phyloP scores from a whole-genome alignment of 1,140 invertebrate genomes.

The Pteromalus puparum region DNA sequence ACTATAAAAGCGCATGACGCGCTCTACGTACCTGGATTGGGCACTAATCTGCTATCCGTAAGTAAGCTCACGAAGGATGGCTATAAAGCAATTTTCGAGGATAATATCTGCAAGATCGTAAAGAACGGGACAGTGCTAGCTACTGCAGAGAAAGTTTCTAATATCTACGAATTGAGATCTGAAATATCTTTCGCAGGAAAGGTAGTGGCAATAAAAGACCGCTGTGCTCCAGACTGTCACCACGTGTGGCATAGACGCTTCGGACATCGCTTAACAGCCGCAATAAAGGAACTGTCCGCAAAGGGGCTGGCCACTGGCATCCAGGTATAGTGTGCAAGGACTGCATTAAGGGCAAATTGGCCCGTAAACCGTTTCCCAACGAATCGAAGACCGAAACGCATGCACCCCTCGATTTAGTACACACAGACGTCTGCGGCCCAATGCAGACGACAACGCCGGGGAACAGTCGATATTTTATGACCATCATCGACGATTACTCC shows the following conservation, averaged over 20 bases:
- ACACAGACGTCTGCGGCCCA: constrained; percentile 57
- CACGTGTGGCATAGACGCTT: constrained; percentile 49
- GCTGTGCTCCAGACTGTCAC: constrained; percentile 35
- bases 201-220: too few relatives aligned
- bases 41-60: constrained; percentile 67
- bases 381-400: constrained; percentile 29
- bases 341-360: constrained; percentile 50
- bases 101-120: constrained; percentile 31
- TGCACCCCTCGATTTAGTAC: constrained; percentile 50
- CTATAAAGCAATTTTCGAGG: constrained; percentile 30
- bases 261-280: constrained; percentile 42
- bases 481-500: constrained; percentile 58
- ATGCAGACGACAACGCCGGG: constrained; percentile 47
- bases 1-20: neutral
- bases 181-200: neutral
- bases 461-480: constrained; percentile 53
- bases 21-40: constrained; percentile 64
- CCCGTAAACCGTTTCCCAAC: constrained; percentile 54
- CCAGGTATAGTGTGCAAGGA: constrained; percentile 38
- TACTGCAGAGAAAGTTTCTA: neutral
- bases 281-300: constrained; percentile 24
- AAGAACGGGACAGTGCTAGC: constrained; percentile 24
- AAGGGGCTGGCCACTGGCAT: constrained; percentile 41
- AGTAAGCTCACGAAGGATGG: constrained; percentile 60
- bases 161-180: constrained; percentile 29